phyloP scores from a whole-genome alignment of 1,140 invertebrate species.

The Ceratosolen fusciceps region DNA sequence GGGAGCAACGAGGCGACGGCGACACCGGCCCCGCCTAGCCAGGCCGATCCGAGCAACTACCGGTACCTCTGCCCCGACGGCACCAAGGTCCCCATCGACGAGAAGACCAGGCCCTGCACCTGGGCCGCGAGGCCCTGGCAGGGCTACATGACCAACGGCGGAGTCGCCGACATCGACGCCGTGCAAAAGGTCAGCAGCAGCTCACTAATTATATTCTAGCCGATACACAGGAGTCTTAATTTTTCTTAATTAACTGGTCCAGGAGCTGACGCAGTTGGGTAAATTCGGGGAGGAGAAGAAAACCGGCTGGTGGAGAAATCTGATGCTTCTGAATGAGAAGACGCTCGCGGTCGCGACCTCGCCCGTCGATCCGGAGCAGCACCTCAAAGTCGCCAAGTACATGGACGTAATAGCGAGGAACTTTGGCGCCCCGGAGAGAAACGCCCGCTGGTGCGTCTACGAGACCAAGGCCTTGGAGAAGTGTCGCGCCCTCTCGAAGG shows the following conservation, averaged over 20 bases:
- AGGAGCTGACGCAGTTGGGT: constrained; percentile 67
- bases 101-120: constrained; percentile 77
- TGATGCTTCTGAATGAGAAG: constrained; percentile 73
- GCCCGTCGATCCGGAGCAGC: constrained; percentile 76
- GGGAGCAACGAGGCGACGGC: constrained; percentile 62
- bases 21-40: constrained; percentile 58
- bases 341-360: constrained; percentile 75
- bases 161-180: constrained; percentile 69
- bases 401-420: constrained; percentile 84
- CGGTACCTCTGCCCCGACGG: constrained; percentile 88
- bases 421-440: constrained; percentile 73
- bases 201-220: no score
- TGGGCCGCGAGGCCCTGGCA: constrained; percentile 88
- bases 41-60: constrained; percentile 75
- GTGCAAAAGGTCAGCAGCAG: constrained; percentile 65
- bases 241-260: no score
- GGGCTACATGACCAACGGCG: constrained; percentile 78
- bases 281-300: constrained; percentile 69
- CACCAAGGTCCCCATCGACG: constrained; percentile 75
- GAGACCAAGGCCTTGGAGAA: constrained; percentile 76
- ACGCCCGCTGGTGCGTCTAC: constrained; percentile 77
- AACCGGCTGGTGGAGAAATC: constrained; percentile 73
- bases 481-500: constrained; percentile 77
- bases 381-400: constrained; percentile 81
- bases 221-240: no score